Base-by-base conservation (phyloP, 2,797 vertebrate species). In the Galaxias olidus region DNA sequence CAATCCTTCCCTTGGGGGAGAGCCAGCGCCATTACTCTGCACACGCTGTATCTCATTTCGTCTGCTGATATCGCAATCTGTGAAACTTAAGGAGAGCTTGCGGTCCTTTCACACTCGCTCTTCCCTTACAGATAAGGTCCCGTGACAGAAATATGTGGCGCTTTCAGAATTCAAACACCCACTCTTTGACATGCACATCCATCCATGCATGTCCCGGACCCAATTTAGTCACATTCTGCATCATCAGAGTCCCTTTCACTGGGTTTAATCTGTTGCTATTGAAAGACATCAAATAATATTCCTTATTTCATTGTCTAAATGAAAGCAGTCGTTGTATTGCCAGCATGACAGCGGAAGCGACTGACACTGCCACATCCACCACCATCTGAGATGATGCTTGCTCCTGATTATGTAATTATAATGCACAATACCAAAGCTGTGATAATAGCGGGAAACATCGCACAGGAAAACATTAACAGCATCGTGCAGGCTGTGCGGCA, bases 41-140 rank as follows among this genome's bases (percentile, higher is more conserved):
- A 65, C 55, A 62, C 66, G 63, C 63, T 17, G 40, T 44, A 46
- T 74, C 68, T 59, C 53, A 68, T 72, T 75, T 65, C 57, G 49
- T 58, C 63, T 48, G 52, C 66, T 66, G 71, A 73, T 76, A 81
- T 83, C 71, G 69, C 68, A 80, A 79, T 84, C 76, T 72, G 73
- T 72, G 76, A 71, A 79, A 81, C 73, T 78, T 77, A 76, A 78
- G 74, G 63, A 77, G 68, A 70, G 68, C 75, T 45, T 40, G 63
- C 64, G 48, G 67, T 60, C 64, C 61, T 69, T 70, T 43, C 60
- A 61, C 40, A 50, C 65, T 42, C 57, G 53, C 59, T 44, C 43
- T 69, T 68, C 51, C 30, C 42, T 58, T 61, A 54, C 40, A 60
- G 66, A 80, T 74, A 76, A 68, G 66, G 66, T 72, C 65, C 61